Evolutionary conservation across 2,113 vertebrate genomes (phyloP).

Genomic region (Athene noctua): DNA sequence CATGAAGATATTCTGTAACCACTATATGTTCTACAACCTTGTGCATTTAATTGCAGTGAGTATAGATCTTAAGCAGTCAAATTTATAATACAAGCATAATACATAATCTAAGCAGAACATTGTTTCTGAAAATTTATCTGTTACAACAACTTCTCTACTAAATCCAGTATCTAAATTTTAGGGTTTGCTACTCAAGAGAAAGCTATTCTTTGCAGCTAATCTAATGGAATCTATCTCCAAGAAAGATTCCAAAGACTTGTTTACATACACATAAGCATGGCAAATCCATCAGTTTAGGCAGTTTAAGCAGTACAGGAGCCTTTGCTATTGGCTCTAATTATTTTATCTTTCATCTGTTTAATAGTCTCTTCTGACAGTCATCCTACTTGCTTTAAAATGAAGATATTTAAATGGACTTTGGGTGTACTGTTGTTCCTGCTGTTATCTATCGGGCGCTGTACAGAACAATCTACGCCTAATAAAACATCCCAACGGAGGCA

Average conservation of each 20-base stretch:
- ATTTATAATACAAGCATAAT: not conserved
- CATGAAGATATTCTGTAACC: not conserved
- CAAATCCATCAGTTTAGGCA: not conserved
- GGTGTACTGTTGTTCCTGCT: slow-evolving; percentile 81
- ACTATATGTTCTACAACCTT: not conserved
- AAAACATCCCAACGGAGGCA: slow-evolving; percentile 70
- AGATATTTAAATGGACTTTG: slow-evolving; percentile 78
- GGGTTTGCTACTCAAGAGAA: not conserved
- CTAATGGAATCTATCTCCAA: not conserved
- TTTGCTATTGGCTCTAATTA: not conserved
- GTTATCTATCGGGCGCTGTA: slow-evolving; percentile 65
- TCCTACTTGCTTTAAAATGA: slow-evolving; percentile 73
- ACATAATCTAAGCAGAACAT: not conserved
- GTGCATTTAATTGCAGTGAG: not conserved
- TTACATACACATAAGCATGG: accelerated
- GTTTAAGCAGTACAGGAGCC: not conserved
- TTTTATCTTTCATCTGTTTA: slow-evolving; percentile 7
- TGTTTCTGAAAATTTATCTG: not conserved
- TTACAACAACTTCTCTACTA: not conserved
- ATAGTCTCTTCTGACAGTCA: not conserved
- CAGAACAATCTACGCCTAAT: slow-evolving; percentile 61
- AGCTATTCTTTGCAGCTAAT: not conserved
- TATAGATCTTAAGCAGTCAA: not conserved
- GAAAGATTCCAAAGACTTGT: not conserved
- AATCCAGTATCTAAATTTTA: not conserved